A percentile compares a stretch with the other conserved stretches of the same genome.
These are phyloP conservation scores for Gymnocephalus cernua DNA, from an alignment of 2,113 vertebrate species.

Conservation along the genomic window DNA sequence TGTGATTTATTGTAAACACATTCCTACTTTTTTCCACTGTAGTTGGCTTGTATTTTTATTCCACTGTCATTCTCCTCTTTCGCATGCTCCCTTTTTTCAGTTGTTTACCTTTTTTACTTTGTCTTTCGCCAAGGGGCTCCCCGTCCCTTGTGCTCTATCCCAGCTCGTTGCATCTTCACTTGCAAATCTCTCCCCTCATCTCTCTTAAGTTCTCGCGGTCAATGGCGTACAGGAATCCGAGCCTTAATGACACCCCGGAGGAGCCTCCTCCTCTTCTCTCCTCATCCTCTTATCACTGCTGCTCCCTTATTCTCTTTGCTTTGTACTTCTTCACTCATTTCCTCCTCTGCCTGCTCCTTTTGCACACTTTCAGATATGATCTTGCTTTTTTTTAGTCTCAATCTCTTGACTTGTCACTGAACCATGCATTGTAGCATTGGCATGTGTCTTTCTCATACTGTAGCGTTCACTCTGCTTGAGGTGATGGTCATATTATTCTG, in stretches of 20 bases:
- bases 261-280: conserved; percentile 41
- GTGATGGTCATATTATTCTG: not conserved
- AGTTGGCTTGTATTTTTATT: not conserved
- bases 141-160: not conserved
- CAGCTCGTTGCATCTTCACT: conserved; percentile 31
- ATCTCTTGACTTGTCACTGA: conserved; percentile 1
- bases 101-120: conserved; percentile 2
- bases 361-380: conserved; percentile 10
- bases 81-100: not conserved
- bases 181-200: conserved; percentile 37
- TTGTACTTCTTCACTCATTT: conserved; percentile 38
- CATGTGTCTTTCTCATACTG: not conserved
- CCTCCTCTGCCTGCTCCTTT: not conserved
- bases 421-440: not conserved
- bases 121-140: not conserved
- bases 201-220: conserved; percentile 46
- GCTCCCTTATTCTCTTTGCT: conserved; percentile 40
- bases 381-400: conserved; percentile 14
- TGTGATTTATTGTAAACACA: conserved; percentile 1
- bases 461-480: not conserved
- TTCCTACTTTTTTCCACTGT: not conserved
- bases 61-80: not conserved
- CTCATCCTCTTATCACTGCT: conserved; percentile 35
- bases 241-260: conserved; percentile 76
- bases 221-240: conserved; percentile 59